Conservation (phyloP, 1,140 invertebrate genomes). For the Colletes gigas region DNA sequence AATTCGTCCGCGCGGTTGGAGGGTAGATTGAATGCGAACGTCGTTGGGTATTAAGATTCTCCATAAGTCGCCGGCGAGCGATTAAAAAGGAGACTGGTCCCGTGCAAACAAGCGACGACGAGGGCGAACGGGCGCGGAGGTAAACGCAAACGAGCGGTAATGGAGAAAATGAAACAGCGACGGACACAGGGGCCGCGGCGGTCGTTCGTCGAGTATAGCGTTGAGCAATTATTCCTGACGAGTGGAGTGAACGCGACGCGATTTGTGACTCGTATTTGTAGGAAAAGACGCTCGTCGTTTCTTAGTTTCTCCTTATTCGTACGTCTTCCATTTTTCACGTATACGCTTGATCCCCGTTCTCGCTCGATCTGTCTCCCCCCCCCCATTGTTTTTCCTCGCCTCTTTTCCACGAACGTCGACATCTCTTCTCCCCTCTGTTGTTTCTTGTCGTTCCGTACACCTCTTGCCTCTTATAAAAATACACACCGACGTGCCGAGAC, state of each 20-base stretch:
- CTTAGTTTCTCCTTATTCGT: neutral
- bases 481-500: constrained; percentile 66
- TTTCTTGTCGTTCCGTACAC: constrained; percentile 31
- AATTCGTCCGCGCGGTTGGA: neutral
- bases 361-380: constrained; percentile 20
- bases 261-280: constrained; percentile 19
- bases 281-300: constrained; percentile 18
- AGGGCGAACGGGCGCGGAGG: neutral
- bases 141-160: constrained; percentile 21
- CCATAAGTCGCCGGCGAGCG: neutral
- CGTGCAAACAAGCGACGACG: neutral
- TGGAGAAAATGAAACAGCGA: constrained; percentile 13
- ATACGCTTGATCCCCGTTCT: constrained; percentile 23
- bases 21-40: neutral
- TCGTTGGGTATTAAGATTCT: constrained; percentile 21
- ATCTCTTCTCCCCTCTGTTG: constrained; percentile 23
- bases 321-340: constrained; percentile 56
- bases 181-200: neutral
- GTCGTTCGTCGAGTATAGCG: constrained; percentile 18
- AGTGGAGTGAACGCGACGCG: constrained; percentile 24
- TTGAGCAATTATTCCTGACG: constrained; percentile 52
- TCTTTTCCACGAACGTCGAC: constrained; percentile 20
- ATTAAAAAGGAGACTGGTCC: constrained; percentile 13
- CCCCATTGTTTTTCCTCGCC: constrained; percentile 21
- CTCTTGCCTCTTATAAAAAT: constrained; percentile 61